Evolutionary conservation across 2,113 vertebrate genomes (phyloP).

Genomic region (Entomyzon cyanotis): DNA sequence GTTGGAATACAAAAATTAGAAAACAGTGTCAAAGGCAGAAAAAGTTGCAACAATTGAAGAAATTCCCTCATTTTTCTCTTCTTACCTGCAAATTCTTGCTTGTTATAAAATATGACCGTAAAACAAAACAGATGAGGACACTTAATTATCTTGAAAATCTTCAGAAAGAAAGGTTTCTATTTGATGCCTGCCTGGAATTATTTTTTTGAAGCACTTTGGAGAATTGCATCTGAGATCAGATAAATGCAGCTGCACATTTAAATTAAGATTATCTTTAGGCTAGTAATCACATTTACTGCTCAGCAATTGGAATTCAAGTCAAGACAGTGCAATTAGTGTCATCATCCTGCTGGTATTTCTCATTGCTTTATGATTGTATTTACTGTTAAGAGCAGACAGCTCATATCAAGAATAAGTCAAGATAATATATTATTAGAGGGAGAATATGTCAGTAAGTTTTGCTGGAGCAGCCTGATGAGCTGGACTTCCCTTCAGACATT

Average conservation of each 20-base stretch:
- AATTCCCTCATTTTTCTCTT: not conserved
- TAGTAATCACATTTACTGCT: constrained; percentile 75
- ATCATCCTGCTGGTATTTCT: constrained; percentile 72
- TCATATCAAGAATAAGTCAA: constrained; percentile 75
- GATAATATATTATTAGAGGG: constrained; percentile 80
- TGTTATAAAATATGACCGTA: not conserved
- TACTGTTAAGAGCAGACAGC: constrained; percentile 78
- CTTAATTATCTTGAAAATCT: constrained; percentile 58
- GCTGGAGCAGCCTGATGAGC: constrained; percentile 66
- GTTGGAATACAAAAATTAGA: not conserved
- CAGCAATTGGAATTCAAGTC: constrained; percentile 78
- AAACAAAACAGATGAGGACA: constrained; percentile 1
- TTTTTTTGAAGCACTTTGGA: constrained; percentile 58
- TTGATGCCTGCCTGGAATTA: not conserved
- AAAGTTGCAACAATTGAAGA: not conserved
- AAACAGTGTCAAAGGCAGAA: not conserved
- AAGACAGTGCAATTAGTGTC: constrained; percentile 77
- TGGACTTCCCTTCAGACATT: not conserved
- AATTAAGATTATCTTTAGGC: constrained; percentile 74
- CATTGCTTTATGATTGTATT: constrained; percentile 76
- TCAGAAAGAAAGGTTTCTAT: constrained; percentile 46
- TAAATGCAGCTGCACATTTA: constrained; percentile 68
- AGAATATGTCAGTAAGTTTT: constrained; percentile 61
- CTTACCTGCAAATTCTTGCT: constrained; percentile 28
- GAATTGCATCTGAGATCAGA: constrained; percentile 69